These are phyloP conservation scores for Lophotis ruficrista DNA, from an alignment of 2,113 vertebrate genomes.

Conservation along the genomic window DNA sequence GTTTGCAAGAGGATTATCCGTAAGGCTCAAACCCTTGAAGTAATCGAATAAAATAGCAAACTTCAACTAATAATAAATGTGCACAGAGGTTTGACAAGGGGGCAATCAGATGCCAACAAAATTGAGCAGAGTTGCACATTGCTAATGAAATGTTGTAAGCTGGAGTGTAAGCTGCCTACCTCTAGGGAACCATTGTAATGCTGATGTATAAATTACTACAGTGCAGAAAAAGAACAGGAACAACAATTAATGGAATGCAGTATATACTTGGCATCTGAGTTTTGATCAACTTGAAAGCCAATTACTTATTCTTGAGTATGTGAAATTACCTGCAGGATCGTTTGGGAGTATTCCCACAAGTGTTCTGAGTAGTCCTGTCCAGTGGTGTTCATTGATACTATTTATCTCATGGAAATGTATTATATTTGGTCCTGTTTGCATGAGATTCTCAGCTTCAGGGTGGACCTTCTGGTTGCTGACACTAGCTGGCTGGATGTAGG, in stretches of 20 bases:
- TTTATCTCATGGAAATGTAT: background rate
- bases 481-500: background rate
- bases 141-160: background rate
- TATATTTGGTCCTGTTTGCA: background rate
- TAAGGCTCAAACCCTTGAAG: background rate
- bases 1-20: background rate
- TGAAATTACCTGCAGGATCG: background rate
- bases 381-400: background rate
- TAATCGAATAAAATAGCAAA: background rate
- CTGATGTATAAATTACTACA: background rate
- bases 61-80: background rate
- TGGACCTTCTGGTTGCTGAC: background rate
- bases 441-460: background rate
- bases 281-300: background rate
- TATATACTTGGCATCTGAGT: background rate
- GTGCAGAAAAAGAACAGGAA: background rate
- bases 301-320: background rate
- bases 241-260: background rate
- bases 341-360: background rate
- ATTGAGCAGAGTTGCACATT: background rate
- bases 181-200: background rate
- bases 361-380: background rate
- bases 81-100: background rate
- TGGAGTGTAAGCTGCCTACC: background rate
- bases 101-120: background rate